Conservation (phyloP, 2,888 invertebrate genomes). For the Cerastis rubricosa region DNA sequence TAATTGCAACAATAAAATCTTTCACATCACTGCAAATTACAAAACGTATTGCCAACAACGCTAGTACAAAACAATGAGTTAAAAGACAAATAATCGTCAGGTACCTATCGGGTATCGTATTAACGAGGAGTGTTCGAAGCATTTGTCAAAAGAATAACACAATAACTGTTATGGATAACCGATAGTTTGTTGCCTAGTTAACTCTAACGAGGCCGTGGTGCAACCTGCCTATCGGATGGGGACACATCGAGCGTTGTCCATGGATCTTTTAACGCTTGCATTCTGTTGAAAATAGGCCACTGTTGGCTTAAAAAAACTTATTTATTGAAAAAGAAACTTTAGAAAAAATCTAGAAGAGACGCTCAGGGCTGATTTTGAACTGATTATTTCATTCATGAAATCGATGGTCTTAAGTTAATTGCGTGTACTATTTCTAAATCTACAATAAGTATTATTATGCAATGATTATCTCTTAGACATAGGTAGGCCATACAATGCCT, state of each 20-base stretch:
- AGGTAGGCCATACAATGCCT: rapidly evolving
- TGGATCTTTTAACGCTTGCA: neutral
- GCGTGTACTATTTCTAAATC: neutral
- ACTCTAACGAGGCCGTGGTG: constrained; percentile 77
- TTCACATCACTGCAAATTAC: too few species aligned
- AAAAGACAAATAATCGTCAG: constrained; percentile 77
- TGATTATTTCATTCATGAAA: neutral
- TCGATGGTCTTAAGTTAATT: neutral
- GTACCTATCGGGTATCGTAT: constrained; percentile 72
- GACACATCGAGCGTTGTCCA: constrained; percentile 65
- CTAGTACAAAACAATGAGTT: constrained; percentile 74
- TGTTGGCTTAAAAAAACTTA: too few species aligned
- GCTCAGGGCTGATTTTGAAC: too few species aligned
- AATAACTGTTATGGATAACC: constrained; percentile 89
- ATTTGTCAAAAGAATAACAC: constrained; percentile 88
- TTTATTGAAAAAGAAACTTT: neutral
- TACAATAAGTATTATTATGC: neutral
- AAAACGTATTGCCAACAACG: constrained; percentile 29
- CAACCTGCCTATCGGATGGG: constrained; percentile 56
- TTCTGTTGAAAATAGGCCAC: neutral
- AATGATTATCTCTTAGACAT: neutral
- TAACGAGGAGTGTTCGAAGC: constrained; percentile 79
- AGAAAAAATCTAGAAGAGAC: too few species aligned
- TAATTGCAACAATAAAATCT: neutral
- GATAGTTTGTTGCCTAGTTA: constrained; percentile 88